Base-by-base conservation (phyloP, 2,113 vertebrate species). In the Cavia porcellus region DNA sequence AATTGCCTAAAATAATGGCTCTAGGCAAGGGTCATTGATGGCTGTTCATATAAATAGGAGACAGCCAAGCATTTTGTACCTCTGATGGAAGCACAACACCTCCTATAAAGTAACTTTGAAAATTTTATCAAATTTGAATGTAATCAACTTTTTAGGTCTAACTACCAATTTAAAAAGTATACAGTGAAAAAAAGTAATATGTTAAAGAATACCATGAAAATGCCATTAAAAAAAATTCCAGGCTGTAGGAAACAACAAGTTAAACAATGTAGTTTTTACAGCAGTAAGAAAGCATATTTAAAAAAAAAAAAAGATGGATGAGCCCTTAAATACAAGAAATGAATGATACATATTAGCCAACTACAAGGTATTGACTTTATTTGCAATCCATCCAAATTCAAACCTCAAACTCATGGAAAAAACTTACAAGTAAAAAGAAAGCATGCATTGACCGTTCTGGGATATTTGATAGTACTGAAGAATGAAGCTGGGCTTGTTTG, bases 391-490 rank as follows among this genome's bases (percentile, higher is more conserved):
- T 45, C 70, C 74, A 75, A 64, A 81, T 81, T 75, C 15, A 96
- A 94, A 92, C 3, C 5, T 94, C 42, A 93, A 77, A 74, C 3
- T 93, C 91, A 66, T n/a, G 20, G 30, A 38, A 45, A 92, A 66
- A 52, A 11, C 32, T 28, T 47, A 66, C 42, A 55, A 82, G 42
- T 42, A 81, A 47, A 96, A 64, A 50, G 1, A 86, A 55, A 84
- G n/a, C 10, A 70, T 45, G 3, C 5, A 28, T 47, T 66, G 45
- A 61, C 42, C 10, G 66, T 79, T 75, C 13, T 72, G 74, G 24
- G 9, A 20, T 89, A 84, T 55, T 57, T 93, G 47, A 86, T 94
- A 80, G 61, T 79, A 92, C 83, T 75, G 82, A 91, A 28, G 45
- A 68, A 64, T 94, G 86, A 81, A 50, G 2, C n/a, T 74, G 42